phyloP scores from a whole-genome alignment of 2,113 vertebrate genomes.

The Perognathus longimembris region DNA sequence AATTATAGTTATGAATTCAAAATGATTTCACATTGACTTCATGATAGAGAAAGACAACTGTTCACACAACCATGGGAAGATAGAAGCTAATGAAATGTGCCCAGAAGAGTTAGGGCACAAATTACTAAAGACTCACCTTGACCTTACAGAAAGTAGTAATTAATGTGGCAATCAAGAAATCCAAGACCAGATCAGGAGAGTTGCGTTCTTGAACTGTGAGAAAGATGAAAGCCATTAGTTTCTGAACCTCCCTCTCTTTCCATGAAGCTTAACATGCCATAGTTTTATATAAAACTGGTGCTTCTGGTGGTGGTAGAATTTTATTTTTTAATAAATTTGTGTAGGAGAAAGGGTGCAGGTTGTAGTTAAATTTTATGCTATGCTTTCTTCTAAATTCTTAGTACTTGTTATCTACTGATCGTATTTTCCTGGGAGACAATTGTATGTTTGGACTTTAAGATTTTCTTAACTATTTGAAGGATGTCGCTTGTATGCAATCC shows the following conservation, averaged over 20 bases:
- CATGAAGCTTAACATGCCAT: neutral
- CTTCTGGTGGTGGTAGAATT: neutral
- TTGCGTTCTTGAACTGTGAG: neutral
- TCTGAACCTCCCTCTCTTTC: neutral
- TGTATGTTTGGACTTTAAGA: neutral
- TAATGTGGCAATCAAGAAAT: neutral
- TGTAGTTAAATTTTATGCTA: neutral
- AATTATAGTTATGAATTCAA: slow-evolving; percentile 26
- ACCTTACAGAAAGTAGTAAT: neutral
- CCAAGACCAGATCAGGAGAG: neutral
- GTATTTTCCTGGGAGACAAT: neutral
- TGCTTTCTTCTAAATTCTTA: slow-evolving; percentile 12
- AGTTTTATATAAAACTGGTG: neutral
- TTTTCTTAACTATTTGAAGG: neutral
- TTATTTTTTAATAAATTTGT: neutral
- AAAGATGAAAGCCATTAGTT: neutral
- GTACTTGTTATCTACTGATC: neutral
- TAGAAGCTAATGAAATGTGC: slow-evolving; percentile 1
- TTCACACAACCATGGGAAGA: neutral
- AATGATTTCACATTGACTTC: neutral
- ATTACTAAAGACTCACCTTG: neutral
- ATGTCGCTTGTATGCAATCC: neutral
- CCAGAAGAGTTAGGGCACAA: neutral
- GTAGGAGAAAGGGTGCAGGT: neutral
- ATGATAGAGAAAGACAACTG: neutral